Evolutionary conservation across 2,113 vertebrate species (phyloP).

Genomic region (Dipodomys stephensi): DNA sequence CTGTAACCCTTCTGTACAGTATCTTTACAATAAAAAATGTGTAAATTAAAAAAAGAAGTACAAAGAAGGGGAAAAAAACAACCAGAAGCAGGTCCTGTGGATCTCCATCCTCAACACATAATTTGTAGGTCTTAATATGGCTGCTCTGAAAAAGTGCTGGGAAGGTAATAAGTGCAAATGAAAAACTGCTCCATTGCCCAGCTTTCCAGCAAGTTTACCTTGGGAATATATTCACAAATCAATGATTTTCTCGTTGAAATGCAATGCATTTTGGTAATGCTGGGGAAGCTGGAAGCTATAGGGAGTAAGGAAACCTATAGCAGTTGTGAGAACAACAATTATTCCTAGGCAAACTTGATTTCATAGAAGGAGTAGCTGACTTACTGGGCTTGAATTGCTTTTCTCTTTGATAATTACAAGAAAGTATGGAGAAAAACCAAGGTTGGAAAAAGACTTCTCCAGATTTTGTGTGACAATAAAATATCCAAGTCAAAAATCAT

Average conservation of each 20-base stretch:
- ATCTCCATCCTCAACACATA: conserved; percentile 26
- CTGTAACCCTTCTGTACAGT: too few relatives aligned
- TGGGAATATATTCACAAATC: conserved; percentile 58
- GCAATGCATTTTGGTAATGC: conserved; percentile 57
- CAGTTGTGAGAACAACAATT: conserved; percentile 54
- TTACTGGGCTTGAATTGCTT: conserved; percentile 42
- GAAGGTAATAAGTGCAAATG: conserved; percentile 59
- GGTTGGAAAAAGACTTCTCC: neutral
- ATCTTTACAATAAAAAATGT: too few relatives aligned
- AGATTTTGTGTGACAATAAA: neutral
- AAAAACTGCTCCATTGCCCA: neutral
- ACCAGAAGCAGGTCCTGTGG: neutral
- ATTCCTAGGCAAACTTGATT: neutral
- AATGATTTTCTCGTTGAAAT: conserved; percentile 66
- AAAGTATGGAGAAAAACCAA: neutral
- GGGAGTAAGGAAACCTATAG: conserved; percentile 21
- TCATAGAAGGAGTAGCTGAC: conserved; percentile 13
- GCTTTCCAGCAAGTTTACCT: conserved; percentile 30
- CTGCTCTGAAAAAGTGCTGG: conserved; percentile 49
- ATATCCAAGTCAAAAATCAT: neutral
- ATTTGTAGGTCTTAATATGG: conserved; percentile 50
- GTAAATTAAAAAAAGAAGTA: too few relatives aligned
- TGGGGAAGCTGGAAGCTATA: conserved; percentile 35
- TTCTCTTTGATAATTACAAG: conserved; percentile 62
- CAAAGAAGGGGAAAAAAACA: neutral